Conservation (phyloP, 2,888 invertebrate genomes). For the Resseliella maxima region DNA sequence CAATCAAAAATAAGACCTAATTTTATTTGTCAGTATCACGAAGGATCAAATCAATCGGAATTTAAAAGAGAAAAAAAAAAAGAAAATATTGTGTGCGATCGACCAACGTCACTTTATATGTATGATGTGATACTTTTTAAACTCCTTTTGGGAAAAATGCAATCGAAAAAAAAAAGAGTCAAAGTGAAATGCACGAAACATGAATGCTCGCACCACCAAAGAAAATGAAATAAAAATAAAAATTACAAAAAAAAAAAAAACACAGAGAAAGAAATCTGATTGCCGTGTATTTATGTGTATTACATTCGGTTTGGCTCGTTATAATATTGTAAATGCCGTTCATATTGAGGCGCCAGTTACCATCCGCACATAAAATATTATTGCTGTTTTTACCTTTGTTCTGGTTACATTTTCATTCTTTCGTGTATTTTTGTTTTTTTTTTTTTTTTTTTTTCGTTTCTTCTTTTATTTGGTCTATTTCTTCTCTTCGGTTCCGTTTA, state of each 20-base stretch:
- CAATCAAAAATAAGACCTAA: not conserved
- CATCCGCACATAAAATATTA: conserved; percentile 54
- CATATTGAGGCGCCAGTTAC: conserved; percentile 49
- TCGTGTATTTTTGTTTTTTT: not conserved
- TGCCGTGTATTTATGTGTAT: conserved; percentile 13
- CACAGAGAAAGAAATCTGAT: not conserved
- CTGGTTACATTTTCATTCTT: conserved; percentile 24
- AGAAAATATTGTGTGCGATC: not conserved
- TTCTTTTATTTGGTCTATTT: not conserved
- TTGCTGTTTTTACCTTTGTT: conserved; percentile 53
- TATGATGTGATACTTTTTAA: conserved; percentile 24
- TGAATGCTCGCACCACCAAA: conserved; percentile 2
- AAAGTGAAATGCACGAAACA: conserved; percentile 7
- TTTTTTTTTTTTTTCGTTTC: not conserved
- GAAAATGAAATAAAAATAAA: not conserved
- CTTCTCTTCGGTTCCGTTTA: conserved; percentile 26
- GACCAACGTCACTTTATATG: conserved; percentile 18
- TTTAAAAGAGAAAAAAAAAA: not conserved
- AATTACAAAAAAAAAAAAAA: not conserved
- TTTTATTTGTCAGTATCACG: conserved; percentile 19
- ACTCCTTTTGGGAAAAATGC: not conserved
- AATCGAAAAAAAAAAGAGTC: not conserved
- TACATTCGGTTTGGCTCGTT: conserved; percentile 28
- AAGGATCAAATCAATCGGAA: conserved; percentile 42
- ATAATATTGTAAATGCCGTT: conserved; percentile 38